Evolutionary conservation across 2,888 invertebrate species (phyloP).

Genomic region (Venustoraphidia nigricollis): DNA sequence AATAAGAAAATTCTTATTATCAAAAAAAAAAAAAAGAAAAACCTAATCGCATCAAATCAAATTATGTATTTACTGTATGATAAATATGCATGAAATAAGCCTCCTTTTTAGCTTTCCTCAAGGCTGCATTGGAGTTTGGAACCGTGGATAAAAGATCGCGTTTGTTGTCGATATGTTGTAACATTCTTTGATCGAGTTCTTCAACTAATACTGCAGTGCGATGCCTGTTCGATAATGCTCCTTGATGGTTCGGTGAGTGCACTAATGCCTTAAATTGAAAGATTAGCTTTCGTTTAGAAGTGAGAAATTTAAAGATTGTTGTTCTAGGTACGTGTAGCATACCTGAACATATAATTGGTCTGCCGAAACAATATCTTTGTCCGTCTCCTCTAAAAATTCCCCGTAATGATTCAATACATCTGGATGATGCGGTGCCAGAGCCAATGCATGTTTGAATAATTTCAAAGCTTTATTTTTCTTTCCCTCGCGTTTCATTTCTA

Average conservation of each 20-base stretch:
- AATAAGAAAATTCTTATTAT: no score
- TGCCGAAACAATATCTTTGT: constrained; percentile 73
- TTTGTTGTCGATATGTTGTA: constrained; percentile 70
- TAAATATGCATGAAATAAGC: constrained; percentile 93
- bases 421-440: constrained; percentile 80
- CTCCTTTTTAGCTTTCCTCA: constrained; percentile 81
- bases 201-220: constrained; percentile 81
- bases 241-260: constrained; percentile 67
- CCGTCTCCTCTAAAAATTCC: constrained; percentile 76
- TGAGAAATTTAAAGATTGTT: neutral
- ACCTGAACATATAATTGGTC: constrained; percentile 79
- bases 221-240: constrained; percentile 63
- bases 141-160: constrained; percentile 66
- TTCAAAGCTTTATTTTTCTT: constrained; percentile 76
- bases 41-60: no score
- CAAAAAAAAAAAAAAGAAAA: no score
- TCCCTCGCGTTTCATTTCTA: constrained; percentile 68
- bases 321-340: constrained; percentile 5
- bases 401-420: constrained; percentile 87
- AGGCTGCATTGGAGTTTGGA: constrained; percentile 62
- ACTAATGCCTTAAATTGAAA: constrained; percentile 44
- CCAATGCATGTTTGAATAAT: constrained; percentile 79
- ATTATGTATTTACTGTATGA: constrained; percentile 51
- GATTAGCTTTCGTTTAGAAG: constrained; percentile 1
- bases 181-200: constrained; percentile 66